Base-by-base conservation (phyloP, 2,888 invertebrate species). In the Tethea ocularis region DNA sequence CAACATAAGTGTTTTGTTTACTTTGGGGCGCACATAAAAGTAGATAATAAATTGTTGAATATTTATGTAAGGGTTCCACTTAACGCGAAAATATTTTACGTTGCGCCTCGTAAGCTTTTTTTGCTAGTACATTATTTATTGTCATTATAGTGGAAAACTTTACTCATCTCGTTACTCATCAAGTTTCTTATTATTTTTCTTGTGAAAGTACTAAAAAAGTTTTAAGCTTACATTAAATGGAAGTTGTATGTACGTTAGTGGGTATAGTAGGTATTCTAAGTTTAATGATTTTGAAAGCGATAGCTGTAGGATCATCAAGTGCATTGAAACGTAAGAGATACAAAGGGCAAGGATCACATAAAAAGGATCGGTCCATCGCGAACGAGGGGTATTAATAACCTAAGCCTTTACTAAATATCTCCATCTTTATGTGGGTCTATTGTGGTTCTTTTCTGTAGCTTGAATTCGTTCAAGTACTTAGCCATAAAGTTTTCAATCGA, bases 261-360 rank as follows among this genome's bases (percentile, higher is more conserved):
- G 54, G 58, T 38, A 53, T 23, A 56, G 52, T n/a, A n/a, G n/a
- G n/a, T 57, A 59, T 61, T 61, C 57, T 63, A 62, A 66, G 65
- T 71, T 74, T 72, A 75, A 73, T 72, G 71, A 69, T 71, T 63
- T 67, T 66, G 67, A 72, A 69, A 67, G 63, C 64, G 69, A 74
- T 75, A 69, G 66, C 67, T 60, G 59, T 61, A 64, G 63, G 68
- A 68, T 70, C 73, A 66, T 71, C 60, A 69, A 76, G 69, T 72
- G 78, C 76, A 78, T 68, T 75, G 74, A 72, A 71, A 69, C 61
- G 76, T 66, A 70, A 76, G 66, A 72, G 70, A 75, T 75, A 76
- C 71, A 75, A 64, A 66, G 66, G 68, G 65, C 63, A 71, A 72
- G 62, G 72, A 60, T 67, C 63, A 58, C 59, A 65, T 71, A 68